These are phyloP conservation scores for Pantelozetes paolii DNA, from an alignment of 2,888 invertebrate genomes.

Conservation along the genomic window DNA sequence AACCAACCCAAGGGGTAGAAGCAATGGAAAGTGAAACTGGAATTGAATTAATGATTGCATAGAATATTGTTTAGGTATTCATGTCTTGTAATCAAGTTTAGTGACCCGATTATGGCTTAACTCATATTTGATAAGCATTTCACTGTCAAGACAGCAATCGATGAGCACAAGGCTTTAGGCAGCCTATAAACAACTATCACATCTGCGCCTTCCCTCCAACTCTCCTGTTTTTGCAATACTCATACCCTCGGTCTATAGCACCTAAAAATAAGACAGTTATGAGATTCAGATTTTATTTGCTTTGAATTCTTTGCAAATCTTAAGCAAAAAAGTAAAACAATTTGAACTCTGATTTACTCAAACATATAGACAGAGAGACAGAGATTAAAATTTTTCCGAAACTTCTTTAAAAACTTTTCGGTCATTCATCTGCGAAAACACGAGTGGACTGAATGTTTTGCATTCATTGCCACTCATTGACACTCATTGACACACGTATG, in stretches of 20 bases:
- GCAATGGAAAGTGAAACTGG: conserved; percentile 18
- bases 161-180: not conserved
- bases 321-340: not conserved
- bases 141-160: conserved; percentile 30
- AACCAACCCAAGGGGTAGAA: conserved; percentile 19
- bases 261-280: conserved; percentile 31
- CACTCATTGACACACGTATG: not conserved
- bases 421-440: conserved; percentile 36
- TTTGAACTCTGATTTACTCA: conserved; percentile 27
- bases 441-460: conserved; percentile 8
- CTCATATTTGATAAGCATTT: conserved; percentile 24
- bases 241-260: not conserved
- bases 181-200: conserved; percentile 26
- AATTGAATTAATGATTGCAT: conserved; percentile 22
- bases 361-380: conserved; percentile 1
- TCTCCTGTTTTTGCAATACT: not conserved
- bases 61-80: conserved; percentile 30
- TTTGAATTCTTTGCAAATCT: not conserved
- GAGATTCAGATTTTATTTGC: conserved; percentile 23
- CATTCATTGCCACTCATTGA: not conserved
- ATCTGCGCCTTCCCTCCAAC: not conserved
- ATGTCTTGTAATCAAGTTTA: conserved; percentile 27
- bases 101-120: conserved; percentile 22
- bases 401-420: not conserved
- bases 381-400: conserved; percentile 18